A percentile compares a stretch with the other conserved stretches of the same genome.
phyloP scores from a whole-genome alignment of 1,140 invertebrate genomes.

The Asbolus verrucosus region DNA sequence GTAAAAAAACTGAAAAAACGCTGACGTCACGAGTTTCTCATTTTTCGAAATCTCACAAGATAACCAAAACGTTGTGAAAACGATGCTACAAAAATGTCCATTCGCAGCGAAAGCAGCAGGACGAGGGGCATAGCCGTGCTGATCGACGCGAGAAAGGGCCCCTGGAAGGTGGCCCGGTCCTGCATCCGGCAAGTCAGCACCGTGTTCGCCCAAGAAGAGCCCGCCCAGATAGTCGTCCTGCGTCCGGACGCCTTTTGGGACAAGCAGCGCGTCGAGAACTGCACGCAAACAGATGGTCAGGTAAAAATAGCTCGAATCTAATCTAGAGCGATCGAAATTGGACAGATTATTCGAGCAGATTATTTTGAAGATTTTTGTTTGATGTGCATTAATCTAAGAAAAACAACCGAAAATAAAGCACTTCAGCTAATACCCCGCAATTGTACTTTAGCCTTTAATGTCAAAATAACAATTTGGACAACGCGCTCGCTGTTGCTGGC shows the following conservation, averaged over 20 bases:
- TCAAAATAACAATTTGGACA: background rate
- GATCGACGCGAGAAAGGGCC: conserved; percentile 74
- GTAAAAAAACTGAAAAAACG: too few species aligned
- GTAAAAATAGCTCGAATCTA: conserved; percentile 62
- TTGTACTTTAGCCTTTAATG: background rate
- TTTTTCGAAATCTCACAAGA: too few species aligned
- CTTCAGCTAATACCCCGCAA: background rate
- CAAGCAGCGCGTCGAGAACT: conserved; percentile 78
- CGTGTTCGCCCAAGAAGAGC: conserved; percentile 67
- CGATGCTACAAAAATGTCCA: too few species aligned
- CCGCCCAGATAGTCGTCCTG: conserved; percentile 72
- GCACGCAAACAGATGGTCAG: conserved; percentile 75
- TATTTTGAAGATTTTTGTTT: background rate
- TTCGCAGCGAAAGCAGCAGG: conserved; percentile 52
- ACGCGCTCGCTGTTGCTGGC: background rate
- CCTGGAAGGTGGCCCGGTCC: conserved; percentile 73
- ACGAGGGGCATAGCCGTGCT: conserved; percentile 71
- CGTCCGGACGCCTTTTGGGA: conserved; percentile 81
- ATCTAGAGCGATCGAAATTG: background rate
- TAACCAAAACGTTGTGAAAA: too few species aligned
- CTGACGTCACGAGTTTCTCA: too few species aligned
- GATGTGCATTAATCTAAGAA: conserved; percentile 6
- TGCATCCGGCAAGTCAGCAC: conserved; percentile 71
- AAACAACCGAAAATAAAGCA: conserved; percentile 4
- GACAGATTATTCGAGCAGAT: too few species aligned